phyloP scores from a whole-genome alignment of 2,888 invertebrate genomes.

The Drosophila infuscata region DNA sequence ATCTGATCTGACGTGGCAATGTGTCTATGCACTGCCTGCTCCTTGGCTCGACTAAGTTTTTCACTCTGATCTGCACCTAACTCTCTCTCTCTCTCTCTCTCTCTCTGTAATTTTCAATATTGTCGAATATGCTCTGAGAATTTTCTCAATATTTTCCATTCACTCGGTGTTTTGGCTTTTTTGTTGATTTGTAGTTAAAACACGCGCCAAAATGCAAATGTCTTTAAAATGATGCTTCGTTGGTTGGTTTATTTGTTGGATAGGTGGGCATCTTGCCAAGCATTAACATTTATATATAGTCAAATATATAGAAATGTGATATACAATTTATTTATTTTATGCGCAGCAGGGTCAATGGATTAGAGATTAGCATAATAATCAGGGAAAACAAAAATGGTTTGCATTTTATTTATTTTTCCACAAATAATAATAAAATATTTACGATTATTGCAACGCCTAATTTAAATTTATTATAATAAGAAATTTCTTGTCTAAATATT shows the following conservation, averaged over 20 bases:
- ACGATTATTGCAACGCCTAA: neutral
- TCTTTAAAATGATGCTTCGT: slow-evolving; percentile 41
- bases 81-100: slow-evolving; percentile 23
- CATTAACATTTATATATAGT: slow-evolving; percentile 10
- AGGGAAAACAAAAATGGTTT: neutral
- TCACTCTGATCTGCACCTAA: slow-evolving; percentile 13
- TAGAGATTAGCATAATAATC: neutral
- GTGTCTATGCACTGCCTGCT: slow-evolving; percentile 52
- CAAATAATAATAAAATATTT: neutral
- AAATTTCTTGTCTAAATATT: neutral
- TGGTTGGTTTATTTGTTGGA: slow-evolving; percentile 13
- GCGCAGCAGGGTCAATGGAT: neutral
- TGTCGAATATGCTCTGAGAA: slow-evolving; percentile 49
- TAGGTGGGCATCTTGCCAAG: slow-evolving; percentile 62
- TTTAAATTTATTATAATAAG: neutral
- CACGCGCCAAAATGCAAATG: slow-evolving; percentile 33
- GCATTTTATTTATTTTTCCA: neutral
- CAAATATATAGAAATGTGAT: slow-evolving; percentile 18
- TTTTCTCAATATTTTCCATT: slow-evolving; percentile 49
- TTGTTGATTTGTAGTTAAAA: neutral
- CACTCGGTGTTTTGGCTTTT: slow-evolving; percentile 14
- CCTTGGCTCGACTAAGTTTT: slow-evolving; percentile 58
- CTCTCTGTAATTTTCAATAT: slow-evolving; percentile 12
- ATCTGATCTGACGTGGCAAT: slow-evolving; percentile 29
- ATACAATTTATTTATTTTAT: slow-evolving; percentile 20